A percentile compares a stretch with the other conserved stretches of the same genome.
Conservation (phyloP, 2,113 vertebrate species). For the Onychorhynchus coronatus region DNA sequence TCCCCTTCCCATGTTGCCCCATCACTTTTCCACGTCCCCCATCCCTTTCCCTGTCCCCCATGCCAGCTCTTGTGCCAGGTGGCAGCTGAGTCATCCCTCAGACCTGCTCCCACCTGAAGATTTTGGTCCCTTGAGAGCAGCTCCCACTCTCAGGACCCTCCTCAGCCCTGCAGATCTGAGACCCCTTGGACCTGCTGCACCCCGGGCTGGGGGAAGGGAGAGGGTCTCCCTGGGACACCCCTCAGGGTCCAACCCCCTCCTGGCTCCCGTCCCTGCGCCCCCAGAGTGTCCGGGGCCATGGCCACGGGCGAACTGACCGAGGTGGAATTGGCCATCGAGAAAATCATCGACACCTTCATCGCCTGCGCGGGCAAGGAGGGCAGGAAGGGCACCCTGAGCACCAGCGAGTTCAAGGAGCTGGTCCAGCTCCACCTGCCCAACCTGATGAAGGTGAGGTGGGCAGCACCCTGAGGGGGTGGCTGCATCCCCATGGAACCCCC, state of each 20-base stretch:
- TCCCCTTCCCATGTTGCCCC: too few species aligned
- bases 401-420: constrained; percentile 63
- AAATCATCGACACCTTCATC: constrained; percentile 58
- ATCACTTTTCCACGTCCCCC: not conserved
- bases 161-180: not conserved
- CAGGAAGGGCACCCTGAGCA: constrained; percentile 56
- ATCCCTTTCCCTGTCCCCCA: not conserved
- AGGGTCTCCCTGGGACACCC: fast-evolving
- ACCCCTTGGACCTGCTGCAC: not conserved
- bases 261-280: not conserved
- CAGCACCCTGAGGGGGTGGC: fast-evolving
- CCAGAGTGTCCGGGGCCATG: not conserved
- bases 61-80: not conserved
- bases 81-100: fast-evolving
- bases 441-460: constrained; percentile 67
- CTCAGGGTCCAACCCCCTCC: fast-evolving
- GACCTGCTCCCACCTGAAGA: not conserved
- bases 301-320: constrained; percentile 53
- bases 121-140: not conserved
- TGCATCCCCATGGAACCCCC: fast-evolving
- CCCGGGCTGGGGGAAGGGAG: not conserved
- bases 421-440: constrained; percentile 68
- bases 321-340: constrained; percentile 72
- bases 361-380: constrained; percentile 44
- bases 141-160: not conserved